phyloP scores from a whole-genome alignment of 2,888 invertebrate species.

The Alviniconcha strummeri region DNA sequence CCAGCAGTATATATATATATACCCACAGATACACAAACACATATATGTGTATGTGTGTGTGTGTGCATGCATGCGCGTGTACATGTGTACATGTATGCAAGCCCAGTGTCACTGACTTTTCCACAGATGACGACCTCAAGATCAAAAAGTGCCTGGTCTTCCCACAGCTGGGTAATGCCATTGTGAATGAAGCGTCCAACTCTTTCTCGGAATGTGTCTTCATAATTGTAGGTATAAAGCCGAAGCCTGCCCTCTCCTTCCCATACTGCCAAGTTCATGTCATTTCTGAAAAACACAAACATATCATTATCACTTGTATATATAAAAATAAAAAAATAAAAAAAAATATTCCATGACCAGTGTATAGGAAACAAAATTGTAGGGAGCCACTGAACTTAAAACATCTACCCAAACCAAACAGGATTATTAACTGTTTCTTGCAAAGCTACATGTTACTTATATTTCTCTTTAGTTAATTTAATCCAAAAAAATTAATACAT shows the following conservation, averaged over 20 bases:
- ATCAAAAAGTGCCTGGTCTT: conserved; percentile 24
- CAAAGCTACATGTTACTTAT: no score
- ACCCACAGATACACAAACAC: background rate
- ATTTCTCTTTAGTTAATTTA: no score
- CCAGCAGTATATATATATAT: background rate
- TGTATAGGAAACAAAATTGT: no score
- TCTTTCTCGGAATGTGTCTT: conserved; percentile 14
- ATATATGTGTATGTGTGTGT: background rate
- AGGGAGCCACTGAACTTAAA: no score
- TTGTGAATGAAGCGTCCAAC: conserved; percentile 16
- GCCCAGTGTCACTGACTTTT: background rate
- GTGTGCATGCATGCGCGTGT: background rate
- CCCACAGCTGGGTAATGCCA: conserved; percentile 26
- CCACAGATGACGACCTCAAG: conserved; percentile 20
- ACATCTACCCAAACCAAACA: no score
- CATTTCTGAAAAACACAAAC: conserved; percentile 5
- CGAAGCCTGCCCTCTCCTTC: conserved; percentile 22
- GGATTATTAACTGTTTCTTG: no score
- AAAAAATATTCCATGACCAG: no score
- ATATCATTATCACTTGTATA: no score
- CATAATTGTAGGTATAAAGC: conserved; percentile 10
- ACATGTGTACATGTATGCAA: background rate
- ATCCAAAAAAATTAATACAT: no score
- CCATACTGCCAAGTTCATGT: conserved; percentile 13
- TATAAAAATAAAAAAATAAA: no score